Percentiles rank a stretch among this genome's conserved stretches.
phyloP scores from a whole-genome alignment of 2,888 invertebrate species.

The Celastrina argiolus region DNA sequence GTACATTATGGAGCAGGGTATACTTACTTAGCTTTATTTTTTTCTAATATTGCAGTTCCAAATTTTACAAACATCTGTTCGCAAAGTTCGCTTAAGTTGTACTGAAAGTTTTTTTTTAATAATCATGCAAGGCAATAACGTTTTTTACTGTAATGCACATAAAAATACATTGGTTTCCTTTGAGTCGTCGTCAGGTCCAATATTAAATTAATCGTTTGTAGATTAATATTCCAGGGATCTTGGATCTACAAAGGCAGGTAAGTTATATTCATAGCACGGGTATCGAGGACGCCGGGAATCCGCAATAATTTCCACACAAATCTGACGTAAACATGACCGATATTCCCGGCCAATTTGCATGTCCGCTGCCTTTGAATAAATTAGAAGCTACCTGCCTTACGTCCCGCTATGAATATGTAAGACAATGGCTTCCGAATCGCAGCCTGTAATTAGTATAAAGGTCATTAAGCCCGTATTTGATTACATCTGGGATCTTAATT shows the following conservation, averaged over 20 bases:
- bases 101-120: too few species aligned
- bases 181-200: not conserved
- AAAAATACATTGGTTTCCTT: not conserved
- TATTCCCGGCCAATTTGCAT: slow-evolving; percentile 73
- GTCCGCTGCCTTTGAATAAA: slow-evolving; percentile 73
- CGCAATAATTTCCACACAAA: slow-evolving; percentile 73
- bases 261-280: slow-evolving; percentile 32
- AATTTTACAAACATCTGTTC: too few species aligned
- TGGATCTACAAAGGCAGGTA: slow-evolving; percentile 16
- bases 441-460: slow-evolving; percentile 69
- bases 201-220: too few species aligned
- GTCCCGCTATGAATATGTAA: slow-evolving; percentile 75
- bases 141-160: too few species aligned
- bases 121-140: too few species aligned
- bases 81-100: too few species aligned
- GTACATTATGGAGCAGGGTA: too few species aligned
- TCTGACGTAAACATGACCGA: slow-evolving; percentile 76
- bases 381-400: slow-evolving; percentile 66
- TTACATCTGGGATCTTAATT: slow-evolving; percentile 45
- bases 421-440: slow-evolving; percentile 75
- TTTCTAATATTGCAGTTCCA: too few species aligned
- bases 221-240: too few species aligned
- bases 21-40: too few species aligned
- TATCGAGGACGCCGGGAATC: slow-evolving; percentile 43
- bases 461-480: slow-evolving; percentile 68